These are phyloP conservation scores for Acipenser oxyrinchus DNA, from an alignment of 2,797 vertebrate genomes.

Conservation along the genomic window DNA sequence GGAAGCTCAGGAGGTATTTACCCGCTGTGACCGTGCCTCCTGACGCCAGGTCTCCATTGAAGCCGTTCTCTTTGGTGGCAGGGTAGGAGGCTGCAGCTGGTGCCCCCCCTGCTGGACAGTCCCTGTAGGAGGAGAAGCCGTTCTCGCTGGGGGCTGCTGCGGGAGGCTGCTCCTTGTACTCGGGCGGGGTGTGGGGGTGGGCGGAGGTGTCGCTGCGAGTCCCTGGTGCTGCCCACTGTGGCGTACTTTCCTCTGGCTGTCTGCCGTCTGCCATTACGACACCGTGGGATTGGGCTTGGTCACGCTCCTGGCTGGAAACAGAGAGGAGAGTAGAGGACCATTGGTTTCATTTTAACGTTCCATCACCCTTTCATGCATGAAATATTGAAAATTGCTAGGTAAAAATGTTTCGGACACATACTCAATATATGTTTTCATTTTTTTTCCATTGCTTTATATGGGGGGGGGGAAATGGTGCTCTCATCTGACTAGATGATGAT, in stretches of 20 bases:
- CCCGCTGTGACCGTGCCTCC: slow-evolving; percentile 86
- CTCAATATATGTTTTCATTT: too few relatives aligned
- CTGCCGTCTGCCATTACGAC: slow-evolving; percentile 83
- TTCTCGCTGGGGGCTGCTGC: slow-evolving; percentile 76
- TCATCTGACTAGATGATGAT: too few relatives aligned
- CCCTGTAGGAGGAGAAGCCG: slow-evolving; percentile 78
- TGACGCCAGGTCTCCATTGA: slow-evolving; percentile 81
- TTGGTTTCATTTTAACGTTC: slow-evolving; percentile 15
- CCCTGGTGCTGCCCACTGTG: slow-evolving; percentile 78
- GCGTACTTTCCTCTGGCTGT: slow-evolving; percentile 79
- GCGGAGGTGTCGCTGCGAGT: slow-evolving; percentile 54
- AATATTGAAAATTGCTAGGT: too few relatives aligned
- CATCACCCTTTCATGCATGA: too few relatives aligned
- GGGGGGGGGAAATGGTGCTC: too few relatives aligned
- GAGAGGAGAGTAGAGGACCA: slow-evolving; percentile 18
- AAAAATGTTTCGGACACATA: too few relatives aligned
- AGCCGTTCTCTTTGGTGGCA: slow-evolving; percentile 84
- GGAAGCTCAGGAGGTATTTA: slow-evolving; percentile 39
- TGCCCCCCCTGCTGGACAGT: slow-evolving; percentile 55
- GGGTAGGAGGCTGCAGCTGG: slow-evolving; percentile 55
- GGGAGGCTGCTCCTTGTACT: slow-evolving; percentile 68
- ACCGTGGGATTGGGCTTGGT: slow-evolving; percentile 1
- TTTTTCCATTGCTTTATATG: too few relatives aligned
- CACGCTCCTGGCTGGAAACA: background rate
- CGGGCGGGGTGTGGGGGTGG: slow-evolving; percentile 51